Percentiles rank a stretch among this genome's conserved stretches.
These are phyloP conservation scores for Corynorhinus townsendii DNA, from an alignment of 2,113 vertebrate species.

Conservation along the genomic window DNA sequence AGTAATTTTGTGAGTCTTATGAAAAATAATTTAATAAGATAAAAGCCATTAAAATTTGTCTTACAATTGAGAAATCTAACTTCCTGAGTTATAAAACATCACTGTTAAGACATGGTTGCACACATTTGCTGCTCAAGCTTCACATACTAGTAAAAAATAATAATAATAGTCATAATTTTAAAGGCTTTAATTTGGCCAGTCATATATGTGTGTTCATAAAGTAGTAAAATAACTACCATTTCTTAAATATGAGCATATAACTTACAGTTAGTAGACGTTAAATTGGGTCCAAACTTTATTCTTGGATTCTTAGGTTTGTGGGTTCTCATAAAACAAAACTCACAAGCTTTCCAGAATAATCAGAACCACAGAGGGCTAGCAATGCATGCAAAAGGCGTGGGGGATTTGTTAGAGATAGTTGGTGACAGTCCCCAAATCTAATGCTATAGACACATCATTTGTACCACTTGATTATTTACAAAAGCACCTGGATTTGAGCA, in stretches of 20 bases:
- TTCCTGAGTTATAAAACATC: slow-evolving; percentile 46
- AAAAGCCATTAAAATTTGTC: slow-evolving; percentile 35
- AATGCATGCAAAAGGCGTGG: background rate
- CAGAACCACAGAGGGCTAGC: background rate
- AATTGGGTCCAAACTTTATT: background rate
- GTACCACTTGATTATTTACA: slow-evolving; percentile 14
- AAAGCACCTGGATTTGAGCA: background rate
- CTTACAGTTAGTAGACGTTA: slow-evolving; percentile 15
- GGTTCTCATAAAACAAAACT: background rate
- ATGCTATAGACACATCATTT: background rate
- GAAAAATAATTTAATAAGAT: slow-evolving; percentile 54
- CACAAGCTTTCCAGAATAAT: background rate
- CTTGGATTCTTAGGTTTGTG: slow-evolving; percentile 4
- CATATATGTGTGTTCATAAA: background rate
- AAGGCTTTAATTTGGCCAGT: background rate
- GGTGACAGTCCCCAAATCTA: background rate
- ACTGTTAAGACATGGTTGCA: background rate
- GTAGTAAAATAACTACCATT: background rate
- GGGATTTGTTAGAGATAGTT: background rate
- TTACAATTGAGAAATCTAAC: slow-evolving; percentile 41
- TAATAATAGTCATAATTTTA: slow-evolving; percentile 17
- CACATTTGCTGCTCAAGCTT: slow-evolving; percentile 34
- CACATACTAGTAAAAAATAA: background rate
- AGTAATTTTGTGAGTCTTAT: slow-evolving; percentile 4
- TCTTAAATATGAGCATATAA: slow-evolving; percentile 28